Conservation (phyloP, 2,113 vertebrate species). For the Alaudala cheleensis region DNA sequence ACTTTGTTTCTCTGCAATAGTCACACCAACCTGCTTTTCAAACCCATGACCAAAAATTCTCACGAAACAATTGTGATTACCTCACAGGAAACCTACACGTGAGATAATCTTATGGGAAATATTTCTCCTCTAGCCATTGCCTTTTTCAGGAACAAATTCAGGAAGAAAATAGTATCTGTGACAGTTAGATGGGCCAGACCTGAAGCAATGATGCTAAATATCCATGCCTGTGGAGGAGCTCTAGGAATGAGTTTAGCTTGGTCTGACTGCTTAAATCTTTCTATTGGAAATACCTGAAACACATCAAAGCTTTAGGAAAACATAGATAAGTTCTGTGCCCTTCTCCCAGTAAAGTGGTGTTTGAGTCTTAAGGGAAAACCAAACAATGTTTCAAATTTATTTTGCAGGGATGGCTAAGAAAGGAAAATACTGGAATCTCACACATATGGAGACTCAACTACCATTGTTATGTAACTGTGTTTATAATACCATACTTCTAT, state of each 20-base stretch:
- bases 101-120: not conserved
- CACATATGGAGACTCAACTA: not conserved
- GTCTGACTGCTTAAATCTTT: not conserved
- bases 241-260: not conserved
- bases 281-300: not conserved
- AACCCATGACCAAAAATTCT: not conserved
- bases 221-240: not conserved
- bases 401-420: not conserved
- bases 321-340: not conserved
- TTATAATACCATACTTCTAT: not conserved
- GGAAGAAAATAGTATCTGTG: not conserved
- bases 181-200: not conserved
- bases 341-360: not conserved
- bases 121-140: not conserved
- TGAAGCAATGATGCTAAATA: not conserved
- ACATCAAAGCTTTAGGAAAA: not conserved
- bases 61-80: fast-evolving
- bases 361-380: not conserved
- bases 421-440: not conserved
- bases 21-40: not conserved
- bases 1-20: not conserved
- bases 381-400: not conserved
- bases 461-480: not conserved
- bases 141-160: not conserved
- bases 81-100: not conserved